Conservation (phyloP, 2,888 invertebrate species). For the Formica aserva region DNA sequence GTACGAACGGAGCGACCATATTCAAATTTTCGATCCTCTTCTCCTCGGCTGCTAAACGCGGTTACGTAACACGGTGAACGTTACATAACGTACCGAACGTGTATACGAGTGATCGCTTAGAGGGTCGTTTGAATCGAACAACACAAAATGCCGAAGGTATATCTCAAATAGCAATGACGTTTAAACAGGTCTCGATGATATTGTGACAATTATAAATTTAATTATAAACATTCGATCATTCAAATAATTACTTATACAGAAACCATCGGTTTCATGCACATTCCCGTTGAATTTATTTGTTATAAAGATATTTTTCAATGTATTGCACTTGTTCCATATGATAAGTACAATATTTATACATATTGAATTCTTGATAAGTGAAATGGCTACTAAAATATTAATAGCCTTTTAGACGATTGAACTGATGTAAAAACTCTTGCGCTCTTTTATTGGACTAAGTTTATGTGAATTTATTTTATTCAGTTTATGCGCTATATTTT, state of each 20-base stretch:
- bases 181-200: neutral
- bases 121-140: conserved; percentile 14
- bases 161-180: neutral
- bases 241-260: neutral
- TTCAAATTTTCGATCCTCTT: conserved; percentile 38
- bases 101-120: neutral
- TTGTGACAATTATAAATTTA: neutral
- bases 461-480: neutral
- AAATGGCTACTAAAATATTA: neutral
- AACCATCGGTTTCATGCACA: too few relatives aligned
- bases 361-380: neutral
- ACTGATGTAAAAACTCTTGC: neutral
- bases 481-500: neutral
- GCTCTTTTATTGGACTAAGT: neutral
- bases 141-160: neutral
- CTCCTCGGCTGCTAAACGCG: neutral
- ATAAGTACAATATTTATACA: neutral
- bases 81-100: conserved; percentile 39
- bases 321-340: neutral
- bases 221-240: neutral
- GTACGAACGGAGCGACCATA: neutral
- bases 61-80: conserved; percentile 33
- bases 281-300: neutral
- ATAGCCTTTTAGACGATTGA: neutral
- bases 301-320: conserved; percentile 5